Evolutionary conservation across 1,140 invertebrate species (phyloP).

Genomic region (Drosophila santomea): DNA sequence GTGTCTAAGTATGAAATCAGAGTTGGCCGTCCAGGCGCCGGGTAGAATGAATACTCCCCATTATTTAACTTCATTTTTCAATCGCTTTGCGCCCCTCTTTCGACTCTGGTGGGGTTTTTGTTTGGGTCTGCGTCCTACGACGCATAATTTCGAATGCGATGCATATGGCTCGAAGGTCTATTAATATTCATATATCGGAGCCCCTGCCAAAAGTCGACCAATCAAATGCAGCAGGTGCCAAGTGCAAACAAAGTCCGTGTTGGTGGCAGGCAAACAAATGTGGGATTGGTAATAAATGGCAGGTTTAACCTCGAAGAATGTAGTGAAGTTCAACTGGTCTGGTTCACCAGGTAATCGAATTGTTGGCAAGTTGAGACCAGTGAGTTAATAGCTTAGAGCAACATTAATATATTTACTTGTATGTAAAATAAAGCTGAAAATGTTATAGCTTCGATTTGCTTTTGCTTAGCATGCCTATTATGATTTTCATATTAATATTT

Average conservation of each 20-base stretch:
- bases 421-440: too few relatives aligned
- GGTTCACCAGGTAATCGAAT: too few relatives aligned
- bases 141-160: slow-evolving; percentile 41
- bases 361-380: background rate
- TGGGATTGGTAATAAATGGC: slow-evolving; percentile 2
- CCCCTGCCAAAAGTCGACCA: slow-evolving; percentile 61
- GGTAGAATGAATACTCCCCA: slow-evolving; percentile 78
- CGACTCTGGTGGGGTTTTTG: background rate
- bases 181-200: slow-evolving; percentile 78
- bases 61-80: slow-evolving; percentile 63
- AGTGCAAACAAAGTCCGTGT: slow-evolving; percentile 53
- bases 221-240: slow-evolving; percentile 75
- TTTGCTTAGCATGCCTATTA: too few relatives aligned
- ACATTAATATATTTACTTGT: too few relatives aligned
- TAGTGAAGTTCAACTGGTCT: background rate
- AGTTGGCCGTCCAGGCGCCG: slow-evolving; percentile 47
- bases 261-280: slow-evolving; percentile 17
- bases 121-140: slow-evolving; percentile 2
- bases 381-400: too few relatives aligned
- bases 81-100: slow-evolving; percentile 11
- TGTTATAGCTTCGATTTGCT: too few relatives aligned
- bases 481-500: too few relatives aligned
- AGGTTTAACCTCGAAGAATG: slow-evolving; percentile 1
- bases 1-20: slow-evolving; percentile 57
- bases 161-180: slow-evolving; percentile 47